Evolutionary conservation across 1,140 invertebrate genomes (phyloP).

Genomic region (Drosophila yakuba): DNA sequence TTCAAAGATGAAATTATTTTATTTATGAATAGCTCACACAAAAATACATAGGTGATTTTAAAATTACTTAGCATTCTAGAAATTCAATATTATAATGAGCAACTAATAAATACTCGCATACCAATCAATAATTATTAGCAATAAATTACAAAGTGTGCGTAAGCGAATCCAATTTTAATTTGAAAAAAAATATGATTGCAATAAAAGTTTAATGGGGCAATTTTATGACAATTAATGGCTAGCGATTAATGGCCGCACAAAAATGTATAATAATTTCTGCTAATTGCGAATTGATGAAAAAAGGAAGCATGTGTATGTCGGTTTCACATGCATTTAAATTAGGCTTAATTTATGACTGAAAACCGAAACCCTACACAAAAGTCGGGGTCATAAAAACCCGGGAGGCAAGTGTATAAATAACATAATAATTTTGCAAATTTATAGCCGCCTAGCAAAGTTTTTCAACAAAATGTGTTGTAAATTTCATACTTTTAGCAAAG

Average conservation of each 20-base stretch:
- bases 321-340: constrained; percentile 72
- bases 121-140: not conserved
- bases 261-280: constrained; percentile 25
- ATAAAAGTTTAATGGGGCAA: constrained; percentile 4
- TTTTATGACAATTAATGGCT: constrained; percentile 25
- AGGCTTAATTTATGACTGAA: constrained; percentile 66
- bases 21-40: too few species aligned
- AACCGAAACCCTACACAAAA: constrained; percentile 16
- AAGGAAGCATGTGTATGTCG: constrained; percentile 27
- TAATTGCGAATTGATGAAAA: constrained; percentile 47
- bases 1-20: not conserved
- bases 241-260: constrained; percentile 15
- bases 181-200: not conserved
- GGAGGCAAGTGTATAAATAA: constrained; percentile 8
- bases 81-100: not conserved
- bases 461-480: constrained; percentile 7
- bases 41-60: too few species aligned
- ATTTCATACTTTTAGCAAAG: not conserved
- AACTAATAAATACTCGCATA: not conserved
- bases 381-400: constrained; percentile 2
- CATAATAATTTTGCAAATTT: constrained; percentile 14
- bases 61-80: too few species aligned
- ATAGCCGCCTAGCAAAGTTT: constrained; percentile 18
- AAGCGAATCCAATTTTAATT: constrained; percentile 8
- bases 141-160: not conserved